These are phyloP conservation scores for Anguilla japonica DNA, from an alignment of 2,113 vertebrate species.

Conservation along the genomic window DNA sequence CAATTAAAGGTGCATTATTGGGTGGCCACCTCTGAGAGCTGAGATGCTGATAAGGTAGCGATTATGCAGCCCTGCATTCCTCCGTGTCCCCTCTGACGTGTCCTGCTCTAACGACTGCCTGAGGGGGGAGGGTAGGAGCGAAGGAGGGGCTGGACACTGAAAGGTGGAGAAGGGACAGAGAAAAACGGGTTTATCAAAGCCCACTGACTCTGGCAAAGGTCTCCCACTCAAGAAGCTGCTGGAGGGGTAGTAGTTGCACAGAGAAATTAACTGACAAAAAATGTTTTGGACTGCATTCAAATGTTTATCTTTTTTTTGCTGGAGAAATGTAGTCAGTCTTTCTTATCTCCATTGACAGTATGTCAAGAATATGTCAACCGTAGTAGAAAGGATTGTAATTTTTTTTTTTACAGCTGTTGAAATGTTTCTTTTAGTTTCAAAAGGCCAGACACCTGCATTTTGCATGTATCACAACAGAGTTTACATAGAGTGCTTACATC, in stretches of 20 bases:
- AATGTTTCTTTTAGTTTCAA: neutral
- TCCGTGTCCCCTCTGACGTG: slow-evolving; percentile 76
- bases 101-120: slow-evolving; percentile 13
- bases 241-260: neutral
- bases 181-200: slow-evolving; percentile 64
- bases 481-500: neutral
- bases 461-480: neutral
- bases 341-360: too few species aligned
- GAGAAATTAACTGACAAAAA: neutral
- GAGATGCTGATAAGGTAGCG: slow-evolving; percentile 90
- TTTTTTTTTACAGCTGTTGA: neutral
- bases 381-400: too few species aligned
- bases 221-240: neutral
- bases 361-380: too few species aligned
- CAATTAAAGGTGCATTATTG: slow-evolving; percentile 98
- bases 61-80: slow-evolving; percentile 91
- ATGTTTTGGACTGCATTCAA: neutral
- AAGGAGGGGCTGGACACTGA: slow-evolving; percentile 33
- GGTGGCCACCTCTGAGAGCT: slow-evolving; percentile 88
- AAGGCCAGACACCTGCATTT: too few species aligned
- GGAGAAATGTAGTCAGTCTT: neutral
- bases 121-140: neutral
- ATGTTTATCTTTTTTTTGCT: neutral
- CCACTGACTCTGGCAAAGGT: slow-evolving; percentile 58
- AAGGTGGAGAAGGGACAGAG: neutral